These are phyloP conservation scores for Corydoras sp. DNA, from an alignment of 2,113 vertebrate genomes.

Conservation along the genomic window DNA sequence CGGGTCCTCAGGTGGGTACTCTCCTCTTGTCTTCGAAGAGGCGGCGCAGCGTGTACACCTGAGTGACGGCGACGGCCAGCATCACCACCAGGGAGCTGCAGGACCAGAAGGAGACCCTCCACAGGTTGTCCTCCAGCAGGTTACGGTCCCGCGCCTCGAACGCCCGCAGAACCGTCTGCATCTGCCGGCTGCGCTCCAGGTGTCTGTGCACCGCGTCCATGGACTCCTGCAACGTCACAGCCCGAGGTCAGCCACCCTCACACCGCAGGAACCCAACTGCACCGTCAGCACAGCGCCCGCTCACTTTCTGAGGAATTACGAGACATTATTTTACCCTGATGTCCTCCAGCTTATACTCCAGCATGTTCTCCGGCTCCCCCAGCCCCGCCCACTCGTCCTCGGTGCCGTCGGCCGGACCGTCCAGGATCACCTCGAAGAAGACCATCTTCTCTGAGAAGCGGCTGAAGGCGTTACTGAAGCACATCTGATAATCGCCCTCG, in stretches of 20 bases:
- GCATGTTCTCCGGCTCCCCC: constrained; percentile 71
- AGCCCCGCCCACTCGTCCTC: constrained; percentile 73
- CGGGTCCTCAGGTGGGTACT: constrained; percentile 64
- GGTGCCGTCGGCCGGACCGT: constrained; percentile 57
- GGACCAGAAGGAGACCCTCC: constrained; percentile 83
- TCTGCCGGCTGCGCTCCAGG: constrained; percentile 79
- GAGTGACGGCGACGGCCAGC: constrained; percentile 73
- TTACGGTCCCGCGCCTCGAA: constrained; percentile 83
- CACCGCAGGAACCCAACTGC: not conserved
- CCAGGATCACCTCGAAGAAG: constrained; percentile 83
- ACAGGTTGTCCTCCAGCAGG: constrained; percentile 79
- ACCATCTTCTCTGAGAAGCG: constrained; percentile 85
- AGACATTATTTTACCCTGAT: constrained; percentile 65
- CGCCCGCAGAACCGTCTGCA: constrained; percentile 75
- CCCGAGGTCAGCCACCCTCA: too few relatives aligned
- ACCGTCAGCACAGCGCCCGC: not conserved
- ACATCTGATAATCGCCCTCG: constrained; percentile 81
- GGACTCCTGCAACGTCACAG: constrained; percentile 63
- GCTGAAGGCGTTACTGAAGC: constrained; percentile 90
- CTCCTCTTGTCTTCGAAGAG: constrained; percentile 78
- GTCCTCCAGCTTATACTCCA: constrained; percentile 86
- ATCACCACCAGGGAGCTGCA: constrained; percentile 73
- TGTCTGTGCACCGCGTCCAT: constrained; percentile 73
- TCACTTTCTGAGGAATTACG: too few relatives aligned
- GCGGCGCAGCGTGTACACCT: constrained; percentile 81